phyloP scores from a whole-genome alignment of 2,113 vertebrate species.

The Clarias gariepinus region DNA sequence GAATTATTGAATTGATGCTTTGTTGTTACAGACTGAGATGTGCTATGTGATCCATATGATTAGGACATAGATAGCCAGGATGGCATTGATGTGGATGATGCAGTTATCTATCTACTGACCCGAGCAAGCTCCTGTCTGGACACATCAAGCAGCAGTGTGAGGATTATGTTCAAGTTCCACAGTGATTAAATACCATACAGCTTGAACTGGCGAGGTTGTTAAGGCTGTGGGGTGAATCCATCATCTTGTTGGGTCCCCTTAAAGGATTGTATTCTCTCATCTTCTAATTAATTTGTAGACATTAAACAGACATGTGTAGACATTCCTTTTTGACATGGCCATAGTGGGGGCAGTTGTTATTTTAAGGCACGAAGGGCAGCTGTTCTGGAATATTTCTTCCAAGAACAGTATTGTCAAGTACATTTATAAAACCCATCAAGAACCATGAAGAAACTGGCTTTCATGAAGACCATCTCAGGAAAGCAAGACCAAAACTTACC shows the following conservation, averaged over 20 bases:
- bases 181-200: background rate
- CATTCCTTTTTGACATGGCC: background rate
- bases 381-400: too few species aligned
- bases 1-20: conserved; percentile 28
- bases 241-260: background rate
- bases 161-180: background rate
- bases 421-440: too few species aligned
- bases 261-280: background rate
- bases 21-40: conserved; percentile 19
- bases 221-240: background rate
- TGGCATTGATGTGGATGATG: background rate
- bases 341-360: background rate
- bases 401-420: too few species aligned
- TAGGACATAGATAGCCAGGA: background rate
- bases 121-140: background rate
- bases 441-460: too few species aligned
- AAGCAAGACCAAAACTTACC: too few species aligned
- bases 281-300: background rate
- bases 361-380: too few species aligned
- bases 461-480: too few species aligned
- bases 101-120: background rate
- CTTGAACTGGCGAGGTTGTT: background rate
- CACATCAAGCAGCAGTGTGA: background rate
- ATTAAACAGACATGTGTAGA: background rate
- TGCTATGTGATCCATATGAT: background rate